Evolutionary conservation across 2,888 invertebrate species (phyloP), one percentile per base, ranked within the genome.

Genomic region (Ctenicera cuprea): DNA sequence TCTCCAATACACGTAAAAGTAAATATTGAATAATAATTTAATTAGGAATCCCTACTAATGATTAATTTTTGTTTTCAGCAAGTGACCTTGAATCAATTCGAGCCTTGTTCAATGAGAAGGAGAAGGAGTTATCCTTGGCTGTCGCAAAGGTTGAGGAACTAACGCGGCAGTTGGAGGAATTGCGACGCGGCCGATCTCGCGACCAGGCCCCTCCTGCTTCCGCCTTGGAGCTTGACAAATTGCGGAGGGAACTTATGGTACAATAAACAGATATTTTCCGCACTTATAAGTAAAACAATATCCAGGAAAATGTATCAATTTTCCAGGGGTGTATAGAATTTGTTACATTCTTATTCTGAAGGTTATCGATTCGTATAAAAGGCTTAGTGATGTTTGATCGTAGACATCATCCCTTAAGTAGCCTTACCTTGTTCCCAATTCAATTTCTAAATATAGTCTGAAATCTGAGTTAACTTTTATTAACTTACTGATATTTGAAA

Each of bases 101-200:
- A 83, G 95, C 97, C 78, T 91, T 98, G 74, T 98, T 98, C 91
- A 97, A 96, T 90, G 97, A 98, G 86, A 98, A 98, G 86, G 98
- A 98, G 87, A 97, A 97, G 88, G 98, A 98, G 88, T 89, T 99
- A 76, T 95, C 97, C 71, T 89, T 97, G 90, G 98, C 98, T n/a
- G 97, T 98, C 85, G 95, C 96, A 83, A 97, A 97, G 89, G 98
- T 98, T 84, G 98, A 99, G 85, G 97, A 97, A 88, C 90, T 99
- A 85, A 97, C 97, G 77, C 89, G 95, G 82, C 98, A 99, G 88
- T 90, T 99, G 79, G 98, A 99, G 86, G 97, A 98, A 84, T 88
- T 99, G 80, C 89, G 95, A 81, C 86, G 93, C 80, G 91, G 93
- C 69, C 88, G 94, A 85, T 89, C 85, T 54, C 90, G 91, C 43